Base-by-base conservation (phyloP, 2,888 invertebrate species). In the Ephialtes manifestator region DNA sequence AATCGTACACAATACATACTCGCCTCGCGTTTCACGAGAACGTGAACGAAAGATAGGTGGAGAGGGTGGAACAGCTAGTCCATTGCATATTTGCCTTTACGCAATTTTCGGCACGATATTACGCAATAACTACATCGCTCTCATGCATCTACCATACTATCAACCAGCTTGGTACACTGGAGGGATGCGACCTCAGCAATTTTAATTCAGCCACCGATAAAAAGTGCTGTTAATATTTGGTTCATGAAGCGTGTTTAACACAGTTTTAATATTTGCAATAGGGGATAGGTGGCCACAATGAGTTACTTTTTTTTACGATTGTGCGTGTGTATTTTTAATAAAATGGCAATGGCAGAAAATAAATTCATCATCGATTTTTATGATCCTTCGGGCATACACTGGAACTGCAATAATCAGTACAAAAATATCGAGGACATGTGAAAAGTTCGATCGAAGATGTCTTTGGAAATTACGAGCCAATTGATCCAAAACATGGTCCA, bases 31-130 rank as follows among this genome's bases (percentile, higher is more conserved):
- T 74, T 72, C 71, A 20, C 51, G 70, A 70, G 81, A 83, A 76
- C 84, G 86, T 55, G 86, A 90, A 88, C 86, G 88, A 88, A 90
- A 87, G 89, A 89, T 88, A 86, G 88, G 88, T 89, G 51, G 20
- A 8, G 48, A n/a, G 63, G 4, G 31, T 15, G 24, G 35, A 51
- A 63, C 18, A 65, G 11, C 28, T 46, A 89, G 90, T 89, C 91
- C 90, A 92, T 92, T 89, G 90, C 90, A 90, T 92, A 92, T 92
- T 93, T 91, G 88, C 89, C 89, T 87, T 91, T 91, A 92, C 92
- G 91, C 92, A 90, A 90, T 92, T 91, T 90, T 83, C 68, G 78
- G 63, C 58, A 85, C 89, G 89, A 91, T 92, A 92, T 93, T 92
- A 89, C 91, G 90, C 91, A 91, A 92, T 89, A 88, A 87, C 89